Evolutionary conservation across 2,113 vertebrate genomes (phyloP).

Genomic region (Toxotes chatareus): DNA sequence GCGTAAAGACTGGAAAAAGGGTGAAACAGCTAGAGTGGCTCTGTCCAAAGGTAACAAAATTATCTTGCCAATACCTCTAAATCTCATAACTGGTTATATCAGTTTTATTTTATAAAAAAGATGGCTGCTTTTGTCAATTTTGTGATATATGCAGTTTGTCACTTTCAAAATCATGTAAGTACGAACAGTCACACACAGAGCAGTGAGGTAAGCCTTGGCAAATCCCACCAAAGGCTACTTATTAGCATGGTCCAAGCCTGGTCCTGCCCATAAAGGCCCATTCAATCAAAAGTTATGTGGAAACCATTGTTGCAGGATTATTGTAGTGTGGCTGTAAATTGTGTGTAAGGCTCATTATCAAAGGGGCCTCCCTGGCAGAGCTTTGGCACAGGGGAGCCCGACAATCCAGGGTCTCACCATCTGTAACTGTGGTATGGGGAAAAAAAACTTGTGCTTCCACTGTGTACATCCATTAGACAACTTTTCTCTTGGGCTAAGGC

Average conservation of each 20-base stretch:
- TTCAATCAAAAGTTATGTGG: conserved; percentile 78
- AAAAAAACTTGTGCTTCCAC: conserved; percentile 46
- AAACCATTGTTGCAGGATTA: conserved; percentile 78
- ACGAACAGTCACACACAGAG: conserved; percentile 19
- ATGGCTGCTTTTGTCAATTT: conserved; percentile 35
- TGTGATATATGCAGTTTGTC: conserved; percentile 28
- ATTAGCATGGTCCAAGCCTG: conserved; percentile 47
- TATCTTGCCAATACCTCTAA: too few species aligned
- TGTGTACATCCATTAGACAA: conserved; percentile 53
- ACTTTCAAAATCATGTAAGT: conserved; percentile 21
- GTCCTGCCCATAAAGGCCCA: conserved; percentile 55
- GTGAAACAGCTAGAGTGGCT: background rate
- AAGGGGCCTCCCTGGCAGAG: conserved; percentile 73
- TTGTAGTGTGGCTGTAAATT: conserved; percentile 78
- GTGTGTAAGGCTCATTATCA: conserved; percentile 74
- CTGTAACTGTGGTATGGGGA: conserved; percentile 47
- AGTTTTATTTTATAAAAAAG: background rate
- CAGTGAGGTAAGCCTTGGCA: conserved; percentile 72
- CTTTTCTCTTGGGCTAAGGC: conserved; percentile 56
- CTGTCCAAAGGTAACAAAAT: background rate
- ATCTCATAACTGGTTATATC: background rate
- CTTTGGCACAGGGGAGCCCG: conserved; percentile 67
- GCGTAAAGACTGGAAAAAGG: background rate
- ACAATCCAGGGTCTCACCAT: conserved; percentile 67
- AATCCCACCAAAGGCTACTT: conserved; percentile 53